Conservation (phyloP, 2,888 invertebrate genomes). For the Diaperis boleti region DNA sequence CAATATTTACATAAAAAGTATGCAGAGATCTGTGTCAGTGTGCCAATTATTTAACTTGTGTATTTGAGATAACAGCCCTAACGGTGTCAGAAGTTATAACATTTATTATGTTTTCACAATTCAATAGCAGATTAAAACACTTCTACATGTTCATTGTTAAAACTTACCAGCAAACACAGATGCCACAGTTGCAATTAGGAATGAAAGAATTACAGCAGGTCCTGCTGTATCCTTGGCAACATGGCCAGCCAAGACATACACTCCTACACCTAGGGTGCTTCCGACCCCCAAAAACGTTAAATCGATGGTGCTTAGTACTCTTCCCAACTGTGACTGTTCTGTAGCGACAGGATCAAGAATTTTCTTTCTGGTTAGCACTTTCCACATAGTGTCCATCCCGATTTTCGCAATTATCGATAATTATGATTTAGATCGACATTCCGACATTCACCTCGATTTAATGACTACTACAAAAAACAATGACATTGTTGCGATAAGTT, state of each 20-base stretch:
- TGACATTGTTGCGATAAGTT: constrained; percentile 19
- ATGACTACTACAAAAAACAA: constrained; percentile 15
- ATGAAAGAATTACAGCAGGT: constrained; percentile 87
- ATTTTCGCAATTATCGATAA: constrained; percentile 1
- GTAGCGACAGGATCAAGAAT: constrained; percentile 59
- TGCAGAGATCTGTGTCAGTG: too few species aligned
- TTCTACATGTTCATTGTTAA: background rate
- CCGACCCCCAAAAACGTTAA: constrained; percentile 86
- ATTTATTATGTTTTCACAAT: too few species aligned
- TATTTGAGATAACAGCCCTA: too few species aligned
- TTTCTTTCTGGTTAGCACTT: constrained; percentile 62
- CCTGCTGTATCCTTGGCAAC: constrained; percentile 86
- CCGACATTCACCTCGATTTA: background rate
- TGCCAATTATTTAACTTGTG: too few species aligned
- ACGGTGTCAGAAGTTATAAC: background rate
- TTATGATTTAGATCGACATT: background rate
- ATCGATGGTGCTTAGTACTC: constrained; percentile 84
- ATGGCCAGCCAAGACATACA: constrained; percentile 89
- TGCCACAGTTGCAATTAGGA: constrained; percentile 87
- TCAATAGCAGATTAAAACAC: background rate
- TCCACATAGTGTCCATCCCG: constrained; percentile 57
- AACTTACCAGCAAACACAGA: constrained; percentile 86
- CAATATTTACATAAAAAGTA: too few species aligned
- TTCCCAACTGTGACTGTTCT: constrained; percentile 69
- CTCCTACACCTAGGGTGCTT: constrained; percentile 89